Evolutionary conservation across 2,113 vertebrate species (phyloP), one percentile per base, ranked within the genome.

Genomic region (Myrmophylax atrothorax): DNA sequence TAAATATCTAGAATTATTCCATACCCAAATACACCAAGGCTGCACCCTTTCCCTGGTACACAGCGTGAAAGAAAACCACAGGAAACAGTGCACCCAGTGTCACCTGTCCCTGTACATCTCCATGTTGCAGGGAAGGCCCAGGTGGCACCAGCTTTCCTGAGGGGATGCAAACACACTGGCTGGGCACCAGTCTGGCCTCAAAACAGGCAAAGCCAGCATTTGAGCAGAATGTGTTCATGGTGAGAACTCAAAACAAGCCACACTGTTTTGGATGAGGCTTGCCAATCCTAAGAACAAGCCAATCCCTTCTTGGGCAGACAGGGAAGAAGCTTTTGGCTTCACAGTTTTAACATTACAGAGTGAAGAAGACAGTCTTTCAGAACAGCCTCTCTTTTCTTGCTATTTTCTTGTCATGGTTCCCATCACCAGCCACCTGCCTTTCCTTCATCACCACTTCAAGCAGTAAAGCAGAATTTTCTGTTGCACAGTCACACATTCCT

Each of bases 131-230:
- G 49, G 47, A 85, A 84, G 47, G 42, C 31, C 89, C 70, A 64
- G 58, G 29, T 62, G 24, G 22, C 26, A 47, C 40, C 86, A 67
- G n/a, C 46, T 72, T 40, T 68, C 75, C 78, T 17, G 31, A 17
- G 7, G 33, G 33, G 69, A 69, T 35, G 19, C n/a, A 70, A 19
- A 59, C 10, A 23, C 0, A 0, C 25, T 40, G 37, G 47, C 35
- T 58, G 69, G 26, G 37, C 38, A 74, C 31, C 37, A 93, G 74
- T 3, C 18, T 26, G 25, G 55, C 12, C 60, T 86, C 55, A 33
- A 17, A 90, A 86, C 55, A 77, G 79, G 52, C n/a, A 90, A 69
- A 53, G 55, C 59, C 75, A 53, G 63, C 37, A 40, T 23, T 4
- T 53, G 15, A 92, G 37, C 50, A 83, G 46, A 37, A 88, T 25